phyloP scores from a whole-genome alignment of 2,113 vertebrate genomes.

The Oreochromis aureus region DNA sequence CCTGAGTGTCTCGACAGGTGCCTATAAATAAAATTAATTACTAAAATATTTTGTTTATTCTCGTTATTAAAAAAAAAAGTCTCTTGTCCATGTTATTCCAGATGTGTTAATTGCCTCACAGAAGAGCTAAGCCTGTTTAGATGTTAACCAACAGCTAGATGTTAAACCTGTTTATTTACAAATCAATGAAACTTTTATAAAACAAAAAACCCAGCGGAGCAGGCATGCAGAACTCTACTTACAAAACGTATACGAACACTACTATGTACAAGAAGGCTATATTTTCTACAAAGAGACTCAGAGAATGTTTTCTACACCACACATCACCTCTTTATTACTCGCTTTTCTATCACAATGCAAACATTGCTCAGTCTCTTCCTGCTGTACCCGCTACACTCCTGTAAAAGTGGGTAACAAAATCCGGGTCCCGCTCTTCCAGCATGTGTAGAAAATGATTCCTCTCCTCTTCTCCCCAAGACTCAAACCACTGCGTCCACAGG shows the following conservation, averaged over 20 bases:
- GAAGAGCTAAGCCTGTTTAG: background rate
- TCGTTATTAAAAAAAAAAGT: background rate
- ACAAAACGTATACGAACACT: background rate
- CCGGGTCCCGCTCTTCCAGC: constrained; percentile 76
- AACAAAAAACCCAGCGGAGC: fast-evolving
- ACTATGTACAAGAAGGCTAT: background rate
- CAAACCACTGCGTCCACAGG: constrained; percentile 90
- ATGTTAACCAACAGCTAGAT: background rate
- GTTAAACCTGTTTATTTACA: background rate
- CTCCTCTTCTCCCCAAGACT: constrained; percentile 83
- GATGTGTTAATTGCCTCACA: background rate
- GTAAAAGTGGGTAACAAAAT: constrained; percentile 81
- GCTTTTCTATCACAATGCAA: background rate
- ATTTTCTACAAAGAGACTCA: background rate
- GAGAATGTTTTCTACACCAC: background rate
- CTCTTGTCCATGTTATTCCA: background rate
- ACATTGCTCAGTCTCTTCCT: constrained; percentile 65
- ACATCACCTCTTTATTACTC: background rate
- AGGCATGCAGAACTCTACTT: background rate
- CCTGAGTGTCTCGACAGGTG: fast-evolving
- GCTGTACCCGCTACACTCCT: constrained; percentile 77
- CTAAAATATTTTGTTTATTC: background rate
- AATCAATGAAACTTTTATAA: fast-evolving
- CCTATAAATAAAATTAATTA: background rate
- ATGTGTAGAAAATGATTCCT: constrained; percentile 81